Evolutionary conservation across 2,888 invertebrate species (phyloP), one percentile per base, ranked within the genome.

Genomic region (Agrenia bidenticulata): DNA sequence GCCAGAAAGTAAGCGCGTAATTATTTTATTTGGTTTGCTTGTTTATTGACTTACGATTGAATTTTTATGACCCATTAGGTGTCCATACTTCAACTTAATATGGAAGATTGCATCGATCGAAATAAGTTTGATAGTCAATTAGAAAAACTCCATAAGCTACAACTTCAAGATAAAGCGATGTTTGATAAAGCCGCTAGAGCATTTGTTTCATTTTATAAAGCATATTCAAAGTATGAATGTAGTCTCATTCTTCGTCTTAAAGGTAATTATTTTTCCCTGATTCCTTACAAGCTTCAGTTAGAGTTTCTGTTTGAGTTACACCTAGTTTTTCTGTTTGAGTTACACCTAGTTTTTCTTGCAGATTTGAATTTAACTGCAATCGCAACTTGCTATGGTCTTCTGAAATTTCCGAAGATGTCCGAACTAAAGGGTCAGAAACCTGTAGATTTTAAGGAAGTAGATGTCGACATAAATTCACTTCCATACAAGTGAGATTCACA

Each of bases 181-280:
- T 87, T 91, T 78, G 96, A 98, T 78, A 92, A 92, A 78, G 94
- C 90, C 0, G 89, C 90, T 73, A 84, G 88, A 61, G 98, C 98
- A 0, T 98, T 94, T 81, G 98, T 99, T 0, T 97, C 98, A 0
- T 96, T 93, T 79, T 85, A 98, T 67, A 88, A 92, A 74, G 89
- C 94, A 0, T 99, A 99, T 80, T 87, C 88, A 13, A 98, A 97
- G 80, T 97, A 99, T 80, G 97, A 98, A 79, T 97, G 96, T 78
- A 89, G 87, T 77, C 84, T 97, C 45, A 86, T 98, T 57, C 84
- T 99, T 69, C 85, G 89, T 76, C 81, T 94, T 17, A 94, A 94
- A 81, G 84, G 85, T 84, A 77, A 67, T 32, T 17, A 7, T 63
- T 58, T 59, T 32, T 26, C 11, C 23, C 2, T 32, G n/a, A n/a